Percentiles rank a stretch among this genome's conserved stretches.
phyloP scores from a whole-genome alignment of 2,797 vertebrate species.

The Rhynchonycteris naso region DNA sequence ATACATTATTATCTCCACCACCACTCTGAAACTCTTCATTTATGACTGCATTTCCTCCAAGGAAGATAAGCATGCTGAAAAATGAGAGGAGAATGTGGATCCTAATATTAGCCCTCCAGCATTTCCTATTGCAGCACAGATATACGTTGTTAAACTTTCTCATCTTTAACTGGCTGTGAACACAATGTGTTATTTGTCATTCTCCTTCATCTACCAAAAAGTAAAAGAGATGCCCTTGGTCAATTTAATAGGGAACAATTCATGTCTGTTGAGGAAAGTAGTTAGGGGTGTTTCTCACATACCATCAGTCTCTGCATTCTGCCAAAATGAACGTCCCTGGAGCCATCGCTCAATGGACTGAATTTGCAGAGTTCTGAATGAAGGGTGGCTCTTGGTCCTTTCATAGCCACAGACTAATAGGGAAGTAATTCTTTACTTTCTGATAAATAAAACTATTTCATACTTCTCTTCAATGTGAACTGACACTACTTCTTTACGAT shows the following conservation, averaged over 20 bases:
- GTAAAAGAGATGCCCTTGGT: conserved; percentile 6
- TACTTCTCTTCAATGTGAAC: conserved; percentile 47
- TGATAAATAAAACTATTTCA: conserved; percentile 68
- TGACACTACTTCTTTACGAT: conserved; percentile 56
- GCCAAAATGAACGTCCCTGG: not conserved
- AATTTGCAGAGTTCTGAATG: conserved; percentile 29
- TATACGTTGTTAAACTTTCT: conserved; percentile 38
- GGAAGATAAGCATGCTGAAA: not conserved
- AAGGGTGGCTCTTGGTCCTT: not conserved
- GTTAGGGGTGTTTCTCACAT: not conserved
- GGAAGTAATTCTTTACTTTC: conserved; percentile 33
- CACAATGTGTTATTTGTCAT: conserved; percentile 34
- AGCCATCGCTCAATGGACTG: not conserved
- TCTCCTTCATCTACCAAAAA: conserved; percentile 38
- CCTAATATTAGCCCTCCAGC: not conserved
- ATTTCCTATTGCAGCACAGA: conserved; percentile 42
- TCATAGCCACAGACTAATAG: not conserved
- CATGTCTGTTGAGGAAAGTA: conserved; percentile 27
- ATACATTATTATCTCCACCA: accelerated
- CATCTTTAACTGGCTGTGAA: not conserved
- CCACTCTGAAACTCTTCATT: not conserved
- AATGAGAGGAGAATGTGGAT: not conserved
- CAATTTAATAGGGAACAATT: conserved; percentile 30
- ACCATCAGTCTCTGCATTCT: not conserved
- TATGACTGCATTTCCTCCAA: not conserved